Evolutionary conservation across 2,113 vertebrate species (phyloP), one percentile per base, ranked within the genome.

Genomic region (Quiscalus mexicanus): DNA sequence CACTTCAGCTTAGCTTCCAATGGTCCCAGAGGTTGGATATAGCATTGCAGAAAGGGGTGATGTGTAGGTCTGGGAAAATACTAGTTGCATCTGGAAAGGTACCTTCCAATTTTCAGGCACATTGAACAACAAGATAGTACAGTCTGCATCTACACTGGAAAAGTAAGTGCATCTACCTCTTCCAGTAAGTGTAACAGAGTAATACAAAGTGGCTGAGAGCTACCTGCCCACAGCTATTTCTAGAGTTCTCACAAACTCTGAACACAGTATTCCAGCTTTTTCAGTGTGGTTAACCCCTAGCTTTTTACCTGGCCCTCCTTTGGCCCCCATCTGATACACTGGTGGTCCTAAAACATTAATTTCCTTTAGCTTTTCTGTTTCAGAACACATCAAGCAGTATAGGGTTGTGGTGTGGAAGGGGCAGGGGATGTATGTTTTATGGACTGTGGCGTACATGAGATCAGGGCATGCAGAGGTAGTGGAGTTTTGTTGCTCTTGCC

Each of bases 81-180:
- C 28, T 18, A 39, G 21, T 2, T 97, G 92, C 74, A 12, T 56
- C 64, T 97, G 96, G 93, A 87, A 93, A 97, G 93, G 96, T 97
- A 87, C 44, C n/a, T 33, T 63, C 9, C 27, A 50, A 7, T 11
- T 56, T 35, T 35, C 15, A 19, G 23, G 44, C 17, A 41, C 25
- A 9, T 22, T 69, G 30, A 73, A 58, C 8, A 52, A 3, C 28
- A 69, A 74, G 59, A 8, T 50, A 30, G 3, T 47, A 22, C 13
- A 55, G 55, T 42, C 31, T 92, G 15, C 28, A 58, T n/a, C 31
- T 89, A 5, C 15, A 15, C 4, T 65, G 49, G n/a, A 56, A 62
- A 77, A 78, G 7, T 25, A 79, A 70, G 28, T 30, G 5, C 24
- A 41, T 49, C 50, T 45, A 12, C 7, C 22, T 64, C 11, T 79